Base-by-base conservation (phyloP, 2,113 vertebrate genomes). In the Nothoprocta pentlandii region DNA sequence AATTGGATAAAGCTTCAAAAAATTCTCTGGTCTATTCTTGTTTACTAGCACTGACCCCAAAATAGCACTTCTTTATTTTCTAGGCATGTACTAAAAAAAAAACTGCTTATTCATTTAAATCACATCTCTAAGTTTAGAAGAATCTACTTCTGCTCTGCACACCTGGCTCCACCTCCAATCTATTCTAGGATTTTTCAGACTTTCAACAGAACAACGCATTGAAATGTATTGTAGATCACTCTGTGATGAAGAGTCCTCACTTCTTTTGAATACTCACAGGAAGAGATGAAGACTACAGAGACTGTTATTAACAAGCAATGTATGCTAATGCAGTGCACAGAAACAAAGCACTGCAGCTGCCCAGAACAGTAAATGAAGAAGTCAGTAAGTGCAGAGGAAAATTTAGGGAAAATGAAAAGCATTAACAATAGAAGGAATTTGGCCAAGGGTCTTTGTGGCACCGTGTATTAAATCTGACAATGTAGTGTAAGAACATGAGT, bases 31-130 rank as follows among this genome's bases (percentile, higher is more conserved):
- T 30, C 28, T 56, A 30, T 36, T 25, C 51, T 92, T 59, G 69
- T 69, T 80, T 86, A 83, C 36, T 80, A 92, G 46, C 7, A 39
- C 44, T 42, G 66, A 85, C 62, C 92, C 79, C n/a, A 79, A 94
- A 95, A 91, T 30, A 85, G 16, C 6, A 51, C 47, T 76, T 78
- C 46, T 71, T 92, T 89, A 39, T 89, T 89, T 69, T 69, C 36
- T 28, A 62, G 61, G 56, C 23, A 76, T 5, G 15, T 44, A 51
- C 3, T 49, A 22, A 16, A 91, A 95, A 91, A 95, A 87, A 92
- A 7, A 0, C 9, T 7, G 36, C 19, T 30, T 69, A 7, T 77
- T 93, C 47, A 81, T 47, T 49, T 91, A 76, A 82, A 76, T 19
- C 2, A 5, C 42, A 58, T 34, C 76, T 66, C n/a, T 69, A 66